Base-by-base conservation (phyloP, 2,113 vertebrate genomes). In the Silurus asotus region DNA sequence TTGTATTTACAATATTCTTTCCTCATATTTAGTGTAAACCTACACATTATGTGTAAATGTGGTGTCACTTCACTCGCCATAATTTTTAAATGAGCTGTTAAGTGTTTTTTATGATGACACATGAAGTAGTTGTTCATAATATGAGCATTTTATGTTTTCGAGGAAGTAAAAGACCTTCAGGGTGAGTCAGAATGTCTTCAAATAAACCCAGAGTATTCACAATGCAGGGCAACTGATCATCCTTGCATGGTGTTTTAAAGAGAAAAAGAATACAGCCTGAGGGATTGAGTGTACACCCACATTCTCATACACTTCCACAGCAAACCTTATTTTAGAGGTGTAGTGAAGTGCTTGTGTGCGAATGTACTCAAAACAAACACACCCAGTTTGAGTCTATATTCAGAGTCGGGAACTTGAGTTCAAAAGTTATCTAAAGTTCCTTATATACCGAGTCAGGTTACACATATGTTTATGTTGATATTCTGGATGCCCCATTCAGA, bases 41-140 rank as follows among this genome's bases (percentile, higher is more conserved):
- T 17, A 78, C 53, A 78, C 4, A 56, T 15, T 78, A 6, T 14
- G 17, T 28, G 1, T 81, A 8, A 76, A 59, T 69, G 23, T 82
- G 15, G 7, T 82, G 65, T 23, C 64, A 81, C 55, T 56, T 74
- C 82, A 64, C 48, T 48, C 61, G 62, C 81, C 15, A 48, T 5
- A 13, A 55, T 77, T 55, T 37, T 75, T 75, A n/a, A 75, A 75
- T 51, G 5, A 51, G 72, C 9, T 25, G 23, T 55, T 49, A 49
- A 20, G 59, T 67, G 9, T 70, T 64, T 81, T 82, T 69, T 67
- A 82, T 53, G n/a, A 82, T 82, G 64, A 55, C n/a, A 69, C 81
- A 37, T 69, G 51, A 67, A 82, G 45, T 82, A 82, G 69, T 88
- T 55, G 23, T 28, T 67, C 20, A 17, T 55, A 77, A 51, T 23